Evolutionary conservation across 2,113 vertebrate genomes (phyloP).

Genomic region (Gnathonemus echidnorhynchus): DNA sequence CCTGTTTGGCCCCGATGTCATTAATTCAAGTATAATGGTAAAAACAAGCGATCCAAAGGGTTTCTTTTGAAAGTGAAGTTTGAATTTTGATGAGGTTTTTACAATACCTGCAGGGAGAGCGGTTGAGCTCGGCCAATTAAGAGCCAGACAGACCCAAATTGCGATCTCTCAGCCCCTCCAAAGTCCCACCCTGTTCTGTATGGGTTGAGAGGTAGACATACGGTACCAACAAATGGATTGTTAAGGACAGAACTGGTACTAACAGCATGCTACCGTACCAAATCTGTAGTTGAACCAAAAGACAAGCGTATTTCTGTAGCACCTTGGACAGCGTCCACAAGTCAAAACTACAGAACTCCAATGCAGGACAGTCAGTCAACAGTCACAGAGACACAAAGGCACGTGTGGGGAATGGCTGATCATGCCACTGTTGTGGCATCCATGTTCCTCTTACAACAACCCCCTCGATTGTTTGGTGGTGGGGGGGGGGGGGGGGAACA

Average conservation of each 20-base stretch:
- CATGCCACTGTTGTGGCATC: not conserved
- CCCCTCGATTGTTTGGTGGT: not conserved
- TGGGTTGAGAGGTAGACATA: not conserved
- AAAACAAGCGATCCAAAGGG: slow-evolving; percentile 10
- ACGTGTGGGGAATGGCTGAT: not conserved
- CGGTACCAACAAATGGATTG: not conserved
- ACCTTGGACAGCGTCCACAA: not conserved
- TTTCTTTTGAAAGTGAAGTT: not conserved
- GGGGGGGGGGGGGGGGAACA: not conserved
- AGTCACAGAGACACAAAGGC: not conserved
- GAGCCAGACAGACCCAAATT: slow-evolving; percentile 6
- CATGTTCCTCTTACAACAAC: not conserved
- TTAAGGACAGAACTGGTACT: not conserved
- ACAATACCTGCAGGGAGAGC: slow-evolving; percentile 10
- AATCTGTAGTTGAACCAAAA: not conserved
- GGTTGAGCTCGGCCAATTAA: slow-evolving; percentile 18
- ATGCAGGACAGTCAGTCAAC: not conserved
- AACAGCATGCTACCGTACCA: not conserved
- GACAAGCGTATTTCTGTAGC: not conserved
- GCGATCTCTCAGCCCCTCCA: not conserved
- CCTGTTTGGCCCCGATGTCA: not conserved
- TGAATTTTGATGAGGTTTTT: slow-evolving; percentile 10
- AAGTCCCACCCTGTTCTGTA: not conserved
- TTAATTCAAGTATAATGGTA: slow-evolving; percentile 22
- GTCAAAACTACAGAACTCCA: not conserved